A percentile compares a stretch with the other conserved stretches of the same genome.
phyloP scores from a whole-genome alignment of 2,797 vertebrate species.

The Phoebastria nigripes region DNA sequence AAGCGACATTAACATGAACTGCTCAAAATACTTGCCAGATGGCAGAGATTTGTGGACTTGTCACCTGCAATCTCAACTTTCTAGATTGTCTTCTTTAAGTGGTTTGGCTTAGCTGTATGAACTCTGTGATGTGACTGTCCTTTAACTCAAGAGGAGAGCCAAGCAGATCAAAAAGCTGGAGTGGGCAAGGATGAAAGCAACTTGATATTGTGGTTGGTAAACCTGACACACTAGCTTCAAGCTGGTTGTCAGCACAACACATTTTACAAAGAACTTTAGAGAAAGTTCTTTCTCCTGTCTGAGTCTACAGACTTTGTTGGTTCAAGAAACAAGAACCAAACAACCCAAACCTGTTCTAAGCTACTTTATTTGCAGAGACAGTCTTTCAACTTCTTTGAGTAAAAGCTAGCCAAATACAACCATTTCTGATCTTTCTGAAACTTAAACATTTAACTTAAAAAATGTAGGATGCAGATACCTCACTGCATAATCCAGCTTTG shows the following conservation, averaged over 20 bases:
- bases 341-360: background rate
- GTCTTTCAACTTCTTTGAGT: background rate
- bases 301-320: background rate
- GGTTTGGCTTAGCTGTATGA: background rate
- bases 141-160: background rate
- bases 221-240: background rate
- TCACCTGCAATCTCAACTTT: background rate
- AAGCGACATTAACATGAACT: background rate
- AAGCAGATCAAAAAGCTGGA: background rate
- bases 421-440: background rate
- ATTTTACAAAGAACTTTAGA: background rate
- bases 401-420: background rate
- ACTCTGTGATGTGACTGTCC: background rate
- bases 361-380: background rate
- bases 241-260: background rate
- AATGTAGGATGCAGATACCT: background rate
- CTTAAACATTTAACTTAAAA: background rate
- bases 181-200: background rate
- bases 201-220: background rate
- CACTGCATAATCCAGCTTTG: background rate
- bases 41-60: background rate
- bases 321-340: background rate
- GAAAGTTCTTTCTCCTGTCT: background rate
- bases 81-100: background rate
- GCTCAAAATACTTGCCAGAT: background rate